These are phyloP conservation scores for Bradypodion pumilum DNA, from an alignment of 2,797 vertebrate genomes.

Conservation along the genomic window DNA sequence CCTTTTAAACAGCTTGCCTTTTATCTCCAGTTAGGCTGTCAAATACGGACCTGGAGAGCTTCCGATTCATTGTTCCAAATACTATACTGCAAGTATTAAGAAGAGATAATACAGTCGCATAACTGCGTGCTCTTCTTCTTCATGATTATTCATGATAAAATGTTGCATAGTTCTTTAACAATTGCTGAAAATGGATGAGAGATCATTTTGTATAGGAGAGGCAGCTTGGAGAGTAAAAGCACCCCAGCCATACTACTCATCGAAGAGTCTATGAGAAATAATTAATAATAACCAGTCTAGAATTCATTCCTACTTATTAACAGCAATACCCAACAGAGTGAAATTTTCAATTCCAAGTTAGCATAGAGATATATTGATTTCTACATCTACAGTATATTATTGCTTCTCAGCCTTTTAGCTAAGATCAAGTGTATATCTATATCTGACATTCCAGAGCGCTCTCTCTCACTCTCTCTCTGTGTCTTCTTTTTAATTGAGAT, in stretches of 20 bases:
- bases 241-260: constrained; percentile 22
- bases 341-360: neutral
- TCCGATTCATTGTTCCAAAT: constrained; percentile 11
- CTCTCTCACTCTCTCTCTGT: no score
- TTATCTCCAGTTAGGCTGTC: neutral
- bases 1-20: neutral
- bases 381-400: no score
- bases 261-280: constrained; percentile 36
- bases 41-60: constrained; percentile 4
- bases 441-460: neutral
- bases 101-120: constrained; percentile 1
- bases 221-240: neutral
- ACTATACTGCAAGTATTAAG: neutral
- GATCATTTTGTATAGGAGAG: constrained; percentile 31
- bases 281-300: constrained; percentile 22
- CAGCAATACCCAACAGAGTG: neutral
- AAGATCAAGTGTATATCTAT: no score
- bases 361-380: no score
- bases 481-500: neutral
- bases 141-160: constrained; percentile 31
- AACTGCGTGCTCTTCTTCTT: neutral
- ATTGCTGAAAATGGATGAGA: constrained; percentile 22
- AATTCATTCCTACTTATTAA: constrained; percentile 33
- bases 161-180: constrained; percentile 13
- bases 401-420: no score